phyloP scores from a whole-genome alignment of 1,140 invertebrate genomes.

The Euwallacea fornicatus region DNA sequence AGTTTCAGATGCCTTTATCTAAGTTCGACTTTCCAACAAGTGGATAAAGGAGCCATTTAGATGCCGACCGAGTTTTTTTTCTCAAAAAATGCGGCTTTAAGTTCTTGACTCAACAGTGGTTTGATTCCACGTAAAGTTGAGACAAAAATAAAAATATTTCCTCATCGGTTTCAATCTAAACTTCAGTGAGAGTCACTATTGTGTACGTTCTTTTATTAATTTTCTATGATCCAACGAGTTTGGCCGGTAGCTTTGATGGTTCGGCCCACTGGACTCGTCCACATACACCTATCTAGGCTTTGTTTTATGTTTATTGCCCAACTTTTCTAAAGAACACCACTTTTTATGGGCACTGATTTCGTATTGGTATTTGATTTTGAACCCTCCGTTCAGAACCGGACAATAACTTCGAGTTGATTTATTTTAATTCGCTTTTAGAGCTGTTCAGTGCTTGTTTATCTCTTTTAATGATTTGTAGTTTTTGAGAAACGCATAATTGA shows the following conservation, averaged over 20 bases:
- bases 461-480: too few relatives aligned
- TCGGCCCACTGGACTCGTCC: not conserved
- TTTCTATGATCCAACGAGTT: too few relatives aligned
- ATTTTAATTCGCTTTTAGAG: not conserved
- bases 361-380: constrained; percentile 14
- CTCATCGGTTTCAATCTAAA: too few relatives aligned
- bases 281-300: not conserved
- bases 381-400: not conserved
- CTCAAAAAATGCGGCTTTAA: constrained; percentile 1
- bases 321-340: constrained; percentile 11
- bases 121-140: too few relatives aligned
- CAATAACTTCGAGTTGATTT: not conserved
- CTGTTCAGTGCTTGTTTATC: too few relatives aligned
- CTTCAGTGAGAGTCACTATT: too few relatives aligned
- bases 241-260: too few relatives aligned
- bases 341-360: constrained; percentile 17
- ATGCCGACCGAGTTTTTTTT: constrained; percentile 10
- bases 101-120: not conserved
- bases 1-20: constrained; percentile 20
- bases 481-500: too few relatives aligned
- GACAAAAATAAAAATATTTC: too few relatives aligned
- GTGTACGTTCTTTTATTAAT: too few relatives aligned
- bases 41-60: constrained; percentile 30
- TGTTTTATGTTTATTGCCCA: constrained; percentile 29
- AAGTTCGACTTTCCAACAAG: constrained; percentile 23